Conservation (phyloP, 2,113 vertebrate genomes). For the Salvator merianae region DNA sequence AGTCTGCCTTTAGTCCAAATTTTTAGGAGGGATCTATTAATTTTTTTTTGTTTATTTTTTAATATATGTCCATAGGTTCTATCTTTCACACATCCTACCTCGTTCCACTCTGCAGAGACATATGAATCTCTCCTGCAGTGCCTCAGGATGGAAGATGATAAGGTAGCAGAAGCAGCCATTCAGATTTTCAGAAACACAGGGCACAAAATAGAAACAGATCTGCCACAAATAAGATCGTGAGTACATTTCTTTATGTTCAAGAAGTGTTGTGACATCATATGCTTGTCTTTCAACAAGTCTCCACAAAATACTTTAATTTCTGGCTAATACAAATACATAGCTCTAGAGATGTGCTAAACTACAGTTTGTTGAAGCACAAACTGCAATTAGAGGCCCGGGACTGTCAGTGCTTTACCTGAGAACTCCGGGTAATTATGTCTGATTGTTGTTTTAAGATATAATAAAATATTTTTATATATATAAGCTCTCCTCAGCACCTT, state of each 20-base stretch:
- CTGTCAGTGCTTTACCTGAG: too few relatives aligned
- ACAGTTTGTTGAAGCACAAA: too few relatives aligned
- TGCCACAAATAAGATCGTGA: slow-evolving; percentile 97
- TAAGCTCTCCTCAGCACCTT: too few relatives aligned
- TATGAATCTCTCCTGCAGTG: slow-evolving; percentile 98
- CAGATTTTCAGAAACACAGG: slow-evolving; percentile 99
- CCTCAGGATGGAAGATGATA: slow-evolving; percentile 99
- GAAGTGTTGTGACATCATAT: slow-evolving; percentile 25
- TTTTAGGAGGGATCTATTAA: slow-evolving; percentile 20
- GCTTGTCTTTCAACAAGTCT: not conserved
- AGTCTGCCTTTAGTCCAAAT: not conserved
- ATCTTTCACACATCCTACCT: slow-evolving; percentile 98
- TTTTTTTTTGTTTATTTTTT: slow-evolving; percentile 22
- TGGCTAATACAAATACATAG: not conserved
- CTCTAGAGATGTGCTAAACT: not conserved
- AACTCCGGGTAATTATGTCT: too few relatives aligned
- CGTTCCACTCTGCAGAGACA: slow-evolving; percentile 98
- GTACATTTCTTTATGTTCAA: slow-evolving; percentile 55
- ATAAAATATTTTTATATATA: too few relatives aligned
- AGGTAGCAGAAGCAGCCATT: slow-evolving; percentile 97
- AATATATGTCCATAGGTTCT: slow-evolving; percentile 82
- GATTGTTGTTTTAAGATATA: too few relatives aligned
- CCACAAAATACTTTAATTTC: not conserved
- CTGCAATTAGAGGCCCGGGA: too few relatives aligned
- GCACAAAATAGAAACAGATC: slow-evolving; percentile 96